These are phyloP conservation scores for Brachionichthys hirsutus DNA, from an alignment of 2,113 vertebrate genomes.

Conservation along the genomic window DNA sequence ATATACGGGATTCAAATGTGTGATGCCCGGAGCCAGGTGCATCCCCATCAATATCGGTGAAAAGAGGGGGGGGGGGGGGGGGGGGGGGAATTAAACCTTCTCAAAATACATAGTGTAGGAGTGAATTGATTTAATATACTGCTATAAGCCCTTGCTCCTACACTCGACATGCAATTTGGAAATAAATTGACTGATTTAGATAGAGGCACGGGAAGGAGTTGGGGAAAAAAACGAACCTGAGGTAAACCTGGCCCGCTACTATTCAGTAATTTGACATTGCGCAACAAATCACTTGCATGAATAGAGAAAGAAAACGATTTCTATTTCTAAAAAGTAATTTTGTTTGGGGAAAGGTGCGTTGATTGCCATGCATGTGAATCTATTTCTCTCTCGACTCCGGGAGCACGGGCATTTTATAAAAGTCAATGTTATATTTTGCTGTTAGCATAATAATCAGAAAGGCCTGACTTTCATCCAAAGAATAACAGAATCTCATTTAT, in stretches of 20 bases:
- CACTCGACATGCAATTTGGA: conserved; percentile 85
- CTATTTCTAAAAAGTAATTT: conserved; percentile 84
- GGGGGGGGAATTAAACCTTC: conserved; percentile 80
- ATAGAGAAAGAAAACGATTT: conserved; percentile 83
- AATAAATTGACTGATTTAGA: conserved; percentile 87
- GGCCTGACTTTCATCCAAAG: conserved; percentile 74
- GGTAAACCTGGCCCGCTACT: conserved; percentile 73
- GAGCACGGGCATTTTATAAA: conserved; percentile 71
- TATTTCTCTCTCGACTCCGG: conserved; percentile 72
- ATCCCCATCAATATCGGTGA: conserved; percentile 79
- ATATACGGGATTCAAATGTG: conserved; percentile 73
- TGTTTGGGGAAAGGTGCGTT: conserved; percentile 76
- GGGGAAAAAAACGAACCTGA: conserved; percentile 42
- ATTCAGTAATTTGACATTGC: conserved; percentile 84
- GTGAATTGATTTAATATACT: conserved; percentile 83
- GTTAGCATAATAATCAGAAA: conserved; percentile 79
- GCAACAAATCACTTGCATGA: conserved; percentile 84
- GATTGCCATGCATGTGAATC: conserved; percentile 81
- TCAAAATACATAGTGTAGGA: conserved; percentile 76
- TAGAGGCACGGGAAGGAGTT: conserved; percentile 69
- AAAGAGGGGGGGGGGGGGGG: conserved; percentile 50
- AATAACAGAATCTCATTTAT: conserved; percentile 70
- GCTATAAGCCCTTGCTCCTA: conserved; percentile 76
- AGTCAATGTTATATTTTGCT: conserved; percentile 78
- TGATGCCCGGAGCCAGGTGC: conserved; percentile 75